Base-by-base conservation (phyloP, 2,888 invertebrate species). In the Folsomia candida region DNA sequence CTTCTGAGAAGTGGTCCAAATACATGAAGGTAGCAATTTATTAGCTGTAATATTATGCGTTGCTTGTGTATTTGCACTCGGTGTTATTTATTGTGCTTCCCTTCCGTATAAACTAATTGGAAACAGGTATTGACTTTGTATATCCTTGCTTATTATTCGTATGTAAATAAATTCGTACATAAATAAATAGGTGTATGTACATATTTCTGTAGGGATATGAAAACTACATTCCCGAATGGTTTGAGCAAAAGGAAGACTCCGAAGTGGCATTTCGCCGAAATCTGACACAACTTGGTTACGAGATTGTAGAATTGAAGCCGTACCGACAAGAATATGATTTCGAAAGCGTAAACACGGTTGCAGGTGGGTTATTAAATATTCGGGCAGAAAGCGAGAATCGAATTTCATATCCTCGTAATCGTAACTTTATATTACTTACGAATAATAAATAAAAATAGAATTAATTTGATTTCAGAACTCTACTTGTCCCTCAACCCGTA, bases 401-500 rank as follows among this genome's bases (percentile, higher is more conserved):
- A n/a, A 57, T 14, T 57, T 9, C 6, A 57, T n/a, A 22, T 6
- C 57, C 57, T 9, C 20, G 22, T 9, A 20, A n/a, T n/a, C n/a
- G n/a, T n/a, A n/a, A n/a, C n/a, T n/a, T n/a, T n/a, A n/a, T n/a
- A n/a, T n/a, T n/a, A n/a, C n/a, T n/a, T n/a, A n/a, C n/a, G n/a
- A n/a, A n/a, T n/a, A n/a, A n/a, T n/a, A n/a, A n/a, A n/a, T n/a
- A n/a, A n/a, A 29, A 28, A n/a, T 20, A n/a, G 3, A 27, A 29
- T 29, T 29, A 29, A 26, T 6, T 25, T 60, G 24, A 2, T 62
- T 66, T 0, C 54, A 76, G 76, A 72, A 24, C 51, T 76, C 22
- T 72, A 70, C 51, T 22, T 76, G 57, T 70, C 76, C 14, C 25
- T 76, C 28, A 72, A 71, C 68, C 76, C 76, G 0, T 76, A 61